phyloP scores from a whole-genome alignment of 2,888 invertebrate genomes.

The Sicus ferrugineus region DNA sequence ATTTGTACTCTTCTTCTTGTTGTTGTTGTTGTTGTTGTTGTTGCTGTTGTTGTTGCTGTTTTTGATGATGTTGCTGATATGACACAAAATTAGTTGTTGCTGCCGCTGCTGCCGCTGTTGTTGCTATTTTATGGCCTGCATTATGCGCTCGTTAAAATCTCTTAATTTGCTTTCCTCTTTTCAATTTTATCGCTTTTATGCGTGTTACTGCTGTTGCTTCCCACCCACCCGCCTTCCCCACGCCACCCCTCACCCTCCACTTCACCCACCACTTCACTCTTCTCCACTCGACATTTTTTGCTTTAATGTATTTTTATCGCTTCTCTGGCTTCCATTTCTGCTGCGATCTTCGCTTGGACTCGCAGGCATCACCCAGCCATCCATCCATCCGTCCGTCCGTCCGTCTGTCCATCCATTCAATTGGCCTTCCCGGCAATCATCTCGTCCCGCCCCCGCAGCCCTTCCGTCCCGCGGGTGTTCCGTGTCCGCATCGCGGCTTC shows the following conservation, averaged over 20 bases:
- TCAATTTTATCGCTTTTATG: no score
- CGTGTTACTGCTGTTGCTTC: neutral
- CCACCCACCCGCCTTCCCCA: neutral
- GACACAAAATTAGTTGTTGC: neutral
- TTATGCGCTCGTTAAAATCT: neutral
- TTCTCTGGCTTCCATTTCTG: neutral
- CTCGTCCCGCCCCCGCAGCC: neutral
- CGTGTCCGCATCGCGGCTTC: neutral
- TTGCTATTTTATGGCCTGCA: neutral
- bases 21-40: neutral
- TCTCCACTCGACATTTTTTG: neutral
- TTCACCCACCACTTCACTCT: neutral
- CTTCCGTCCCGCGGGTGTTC: neutral
- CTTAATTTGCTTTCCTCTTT: no score
- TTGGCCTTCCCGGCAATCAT: no score
- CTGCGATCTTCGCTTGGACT: neutral
- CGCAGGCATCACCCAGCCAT: neutral
- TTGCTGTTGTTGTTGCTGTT: slow-evolving; percentile 9
- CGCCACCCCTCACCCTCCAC: neutral
- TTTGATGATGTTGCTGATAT: neutral
- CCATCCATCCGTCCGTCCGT: no score
- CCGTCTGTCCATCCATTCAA: neutral
- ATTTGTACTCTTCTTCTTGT: slow-evolving; percentile 3
- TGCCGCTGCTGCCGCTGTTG: neutral
- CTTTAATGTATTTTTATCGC: neutral